Evolutionary conservation across 2,888 invertebrate genomes (phyloP).

Genomic region (Uropetala carovei): DNA sequence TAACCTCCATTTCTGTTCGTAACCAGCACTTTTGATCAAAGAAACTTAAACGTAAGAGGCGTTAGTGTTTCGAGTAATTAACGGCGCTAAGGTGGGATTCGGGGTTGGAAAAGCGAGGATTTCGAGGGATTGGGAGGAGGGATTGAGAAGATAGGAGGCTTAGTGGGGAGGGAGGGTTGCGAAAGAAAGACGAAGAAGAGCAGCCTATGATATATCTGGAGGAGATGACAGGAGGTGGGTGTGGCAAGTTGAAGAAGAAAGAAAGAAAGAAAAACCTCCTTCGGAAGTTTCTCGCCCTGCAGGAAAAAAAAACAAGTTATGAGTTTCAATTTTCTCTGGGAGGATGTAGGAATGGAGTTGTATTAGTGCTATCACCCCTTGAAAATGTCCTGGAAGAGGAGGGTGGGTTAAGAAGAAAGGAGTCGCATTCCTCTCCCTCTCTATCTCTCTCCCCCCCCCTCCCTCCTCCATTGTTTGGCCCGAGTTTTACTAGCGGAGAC

Average conservation of each 20-base stretch:
- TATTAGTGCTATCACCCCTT: neutral
- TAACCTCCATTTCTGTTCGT: too few relatives aligned
- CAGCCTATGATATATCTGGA: too few relatives aligned
- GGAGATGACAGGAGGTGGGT: neutral
- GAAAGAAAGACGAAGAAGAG: too few relatives aligned
- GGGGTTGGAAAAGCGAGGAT: neutral
- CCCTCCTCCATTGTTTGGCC: too few relatives aligned
- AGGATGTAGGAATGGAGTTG: neutral
- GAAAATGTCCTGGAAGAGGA: neutral
- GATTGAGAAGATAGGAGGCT: too few relatives aligned
- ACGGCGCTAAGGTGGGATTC: too few relatives aligned
- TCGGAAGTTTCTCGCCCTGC: slow-evolving; percentile 2
- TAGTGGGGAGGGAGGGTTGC: too few relatives aligned
- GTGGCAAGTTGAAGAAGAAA: neutral
- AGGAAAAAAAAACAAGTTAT: neutral
- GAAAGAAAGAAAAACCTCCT: slow-evolving; percentile 5
- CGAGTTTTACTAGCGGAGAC: slow-evolving; percentile 6
- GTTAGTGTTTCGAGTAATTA: too few relatives aligned
- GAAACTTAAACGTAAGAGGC: too few relatives aligned
- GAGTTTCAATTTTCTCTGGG: slow-evolving; percentile 45
- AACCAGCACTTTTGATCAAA: too few relatives aligned
- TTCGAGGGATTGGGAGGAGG: neutral
- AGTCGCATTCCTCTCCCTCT: neutral
- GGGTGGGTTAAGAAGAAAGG: neutral
- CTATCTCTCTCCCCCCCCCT: too few relatives aligned